A percentile compares a stretch with the other conserved stretches of the same genome.
These are phyloP conservation scores for Tyto alba DNA, from an alignment of 2,113 vertebrate genomes.

Conservation along the genomic window DNA sequence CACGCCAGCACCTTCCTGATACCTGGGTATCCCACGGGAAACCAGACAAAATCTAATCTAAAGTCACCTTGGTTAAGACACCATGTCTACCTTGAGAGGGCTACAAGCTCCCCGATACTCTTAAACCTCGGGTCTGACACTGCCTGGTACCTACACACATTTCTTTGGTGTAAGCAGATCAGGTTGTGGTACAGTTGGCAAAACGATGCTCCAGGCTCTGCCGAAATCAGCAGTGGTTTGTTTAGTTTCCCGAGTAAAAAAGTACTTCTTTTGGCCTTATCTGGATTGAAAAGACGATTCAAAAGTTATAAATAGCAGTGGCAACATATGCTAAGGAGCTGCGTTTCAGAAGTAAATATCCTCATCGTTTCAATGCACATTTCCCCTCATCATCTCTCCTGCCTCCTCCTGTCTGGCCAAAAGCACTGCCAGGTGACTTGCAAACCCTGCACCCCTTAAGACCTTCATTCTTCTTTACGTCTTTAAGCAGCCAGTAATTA, in stretches of 20 bases:
- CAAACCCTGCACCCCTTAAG: not conserved
- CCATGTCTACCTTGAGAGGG: rapidly evolving
- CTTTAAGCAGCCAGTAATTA: slow-evolving; percentile 43
- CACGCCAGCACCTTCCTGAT: rapidly evolving
- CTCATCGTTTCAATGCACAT: not conserved
- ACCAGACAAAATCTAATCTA: not conserved
- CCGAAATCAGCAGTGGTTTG: not conserved
- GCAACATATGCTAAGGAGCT: slow-evolving; percentile 30
- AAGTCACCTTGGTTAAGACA: not conserved
- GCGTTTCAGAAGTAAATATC: not conserved
- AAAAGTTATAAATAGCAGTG: slow-evolving; percentile 58
- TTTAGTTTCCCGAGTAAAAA: not conserved
- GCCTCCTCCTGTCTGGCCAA: not conserved
- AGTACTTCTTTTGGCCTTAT: slow-evolving; percentile 3
- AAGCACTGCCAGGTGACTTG: not conserved
- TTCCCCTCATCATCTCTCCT: not conserved
- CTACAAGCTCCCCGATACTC: not conserved
- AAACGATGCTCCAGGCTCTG: not conserved
- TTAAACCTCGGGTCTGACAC: rapidly evolving
- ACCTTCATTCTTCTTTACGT: not conserved
- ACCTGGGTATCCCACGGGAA: rapidly evolving
- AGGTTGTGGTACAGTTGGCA: not conserved
- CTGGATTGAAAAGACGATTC: slow-evolving; percentile 42
- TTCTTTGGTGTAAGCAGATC: not conserved
- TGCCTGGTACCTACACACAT: rapidly evolving